phyloP scores from a whole-genome alignment of 2,113 vertebrate genomes.

The Oxyura jamaicensis region DNA sequence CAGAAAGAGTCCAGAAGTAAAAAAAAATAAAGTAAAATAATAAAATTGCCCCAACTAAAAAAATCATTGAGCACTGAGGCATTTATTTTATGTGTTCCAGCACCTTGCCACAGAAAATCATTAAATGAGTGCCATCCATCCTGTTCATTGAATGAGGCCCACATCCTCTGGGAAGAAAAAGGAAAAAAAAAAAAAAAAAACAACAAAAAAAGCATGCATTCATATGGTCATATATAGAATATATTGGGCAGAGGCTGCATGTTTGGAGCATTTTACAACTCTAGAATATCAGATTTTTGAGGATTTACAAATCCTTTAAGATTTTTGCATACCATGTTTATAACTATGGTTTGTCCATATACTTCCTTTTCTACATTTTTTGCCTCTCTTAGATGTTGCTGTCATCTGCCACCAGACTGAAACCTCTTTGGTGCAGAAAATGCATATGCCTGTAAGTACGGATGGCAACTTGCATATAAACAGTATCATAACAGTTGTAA shows the following conservation, averaged over 20 bases:
- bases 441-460: not conserved
- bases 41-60: not conserved
- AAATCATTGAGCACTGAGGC: not conserved
- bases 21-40: not conserved
- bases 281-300: not conserved
- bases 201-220: not conserved
- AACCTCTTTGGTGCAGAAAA: not conserved
- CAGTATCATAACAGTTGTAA: not conserved
- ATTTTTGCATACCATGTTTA: not conserved
- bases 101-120: slow-evolving; percentile 3
- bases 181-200: not conserved
- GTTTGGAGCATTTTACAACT: not conserved
- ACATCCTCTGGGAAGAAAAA: not conserved
- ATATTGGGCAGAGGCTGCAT: too few relatives aligned
- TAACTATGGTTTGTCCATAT: not conserved
- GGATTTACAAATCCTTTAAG: not conserved
- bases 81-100: not conserved
- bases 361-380: not conserved
- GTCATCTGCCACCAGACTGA: not conserved
- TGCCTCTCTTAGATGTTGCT: not conserved
- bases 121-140: not conserved
- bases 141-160: not conserved
- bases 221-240: not conserved
- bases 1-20: not conserved
- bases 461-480: not conserved